These are phyloP conservation scores for Bicyclus anynana DNA, from an alignment of 1,140 invertebrate species.

Conservation along the genomic window DNA sequence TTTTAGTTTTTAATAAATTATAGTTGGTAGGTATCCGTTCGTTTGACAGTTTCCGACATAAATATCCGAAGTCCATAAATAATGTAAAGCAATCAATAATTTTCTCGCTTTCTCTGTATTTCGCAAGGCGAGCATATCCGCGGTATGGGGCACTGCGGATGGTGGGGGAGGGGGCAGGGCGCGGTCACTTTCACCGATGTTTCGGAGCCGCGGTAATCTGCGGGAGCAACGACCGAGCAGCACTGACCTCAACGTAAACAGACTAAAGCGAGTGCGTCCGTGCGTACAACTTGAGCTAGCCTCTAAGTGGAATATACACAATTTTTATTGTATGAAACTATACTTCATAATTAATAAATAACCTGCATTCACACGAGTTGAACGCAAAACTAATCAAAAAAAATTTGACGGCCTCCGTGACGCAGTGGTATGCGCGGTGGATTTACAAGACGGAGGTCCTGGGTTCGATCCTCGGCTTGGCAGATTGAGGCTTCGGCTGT, in stretches of 20 bases:
- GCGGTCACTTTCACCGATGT: constrained; percentile 1
- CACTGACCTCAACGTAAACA: background rate
- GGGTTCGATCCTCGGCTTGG: too few relatives aligned
- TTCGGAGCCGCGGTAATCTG: background rate
- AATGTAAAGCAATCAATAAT: background rate
- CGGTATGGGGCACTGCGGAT: background rate
- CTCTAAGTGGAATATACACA: too few relatives aligned
- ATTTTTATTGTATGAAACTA: too few relatives aligned
- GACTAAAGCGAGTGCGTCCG: background rate
- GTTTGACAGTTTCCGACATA: background rate
- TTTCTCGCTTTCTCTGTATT: background rate
- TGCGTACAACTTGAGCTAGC: too few relatives aligned
- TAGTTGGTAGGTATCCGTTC: background rate
- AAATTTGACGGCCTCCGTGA: too few relatives aligned
- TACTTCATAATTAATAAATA: background rate
- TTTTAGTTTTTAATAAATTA: background rate
- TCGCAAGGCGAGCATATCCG: background rate
- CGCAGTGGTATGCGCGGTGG: too few relatives aligned
- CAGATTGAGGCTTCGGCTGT: too few relatives aligned
- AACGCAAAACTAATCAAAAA: too few relatives aligned
- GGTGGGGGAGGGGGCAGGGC: background rate
- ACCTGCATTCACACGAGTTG: background rate
- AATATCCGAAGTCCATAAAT: background rate
- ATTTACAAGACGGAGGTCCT: too few relatives aligned
- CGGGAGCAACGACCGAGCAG: background rate